phyloP scores from a whole-genome alignment of 2,113 vertebrate genomes.

The Corvus hawaiiensis region DNA sequence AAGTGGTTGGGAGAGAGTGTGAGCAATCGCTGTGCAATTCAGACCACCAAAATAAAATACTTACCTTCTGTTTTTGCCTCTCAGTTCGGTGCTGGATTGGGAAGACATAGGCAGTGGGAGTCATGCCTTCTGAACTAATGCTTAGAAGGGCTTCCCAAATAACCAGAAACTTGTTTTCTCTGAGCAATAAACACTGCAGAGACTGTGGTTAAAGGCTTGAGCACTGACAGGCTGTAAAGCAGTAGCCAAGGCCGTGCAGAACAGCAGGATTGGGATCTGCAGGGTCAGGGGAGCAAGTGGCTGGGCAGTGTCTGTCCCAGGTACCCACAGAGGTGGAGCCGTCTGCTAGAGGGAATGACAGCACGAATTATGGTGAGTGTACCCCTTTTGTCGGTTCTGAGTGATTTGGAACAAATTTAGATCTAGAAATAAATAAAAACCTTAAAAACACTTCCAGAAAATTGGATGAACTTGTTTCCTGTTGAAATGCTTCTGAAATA shows the following conservation, averaged over 20 bases:
- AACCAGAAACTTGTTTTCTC: neutral
- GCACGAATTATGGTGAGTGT: neutral
- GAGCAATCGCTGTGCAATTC: rapidly evolving
- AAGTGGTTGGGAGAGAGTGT: neutral
- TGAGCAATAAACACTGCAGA: neutral
- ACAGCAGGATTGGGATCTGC: neutral
- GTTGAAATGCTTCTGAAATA: neutral
- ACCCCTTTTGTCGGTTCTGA: neutral
- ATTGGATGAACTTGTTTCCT: neutral
- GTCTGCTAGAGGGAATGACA: neutral
- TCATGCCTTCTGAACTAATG: neutral
- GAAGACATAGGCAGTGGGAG: neutral
- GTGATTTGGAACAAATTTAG: neutral
- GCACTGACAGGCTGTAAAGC: neutral
- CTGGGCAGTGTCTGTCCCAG: neutral
- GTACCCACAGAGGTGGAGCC: neutral
- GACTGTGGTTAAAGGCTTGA: neutral
- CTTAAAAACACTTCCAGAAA: neutral
- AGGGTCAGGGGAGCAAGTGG: neutral
- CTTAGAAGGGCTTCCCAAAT: neutral
- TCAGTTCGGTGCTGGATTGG: neutral
- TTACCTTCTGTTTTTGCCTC: neutral
- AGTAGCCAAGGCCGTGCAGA: neutral
- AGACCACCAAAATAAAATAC: neutral
- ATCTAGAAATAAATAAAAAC: neutral